Base-by-base conservation (phyloP, 2,888 invertebrate species). In the Aelia acuminata region DNA sequence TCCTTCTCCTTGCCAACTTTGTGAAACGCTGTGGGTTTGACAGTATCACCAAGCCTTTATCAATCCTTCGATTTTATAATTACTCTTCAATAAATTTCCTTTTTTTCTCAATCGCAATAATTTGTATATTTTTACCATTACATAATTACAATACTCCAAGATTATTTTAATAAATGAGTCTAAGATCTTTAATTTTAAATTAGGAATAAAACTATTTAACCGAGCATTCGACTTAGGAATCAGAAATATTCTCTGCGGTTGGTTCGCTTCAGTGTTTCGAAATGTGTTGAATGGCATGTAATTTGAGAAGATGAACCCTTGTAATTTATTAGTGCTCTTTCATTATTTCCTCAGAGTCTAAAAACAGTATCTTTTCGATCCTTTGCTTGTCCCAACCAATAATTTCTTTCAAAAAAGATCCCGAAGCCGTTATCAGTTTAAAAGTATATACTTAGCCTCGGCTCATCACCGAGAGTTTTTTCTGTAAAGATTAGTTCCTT, bases 271-370 rank as follows among this genome's bases (percentile, higher is more conserved):
- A 11, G 80, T n/a, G 43, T 80, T 80, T 80, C 80, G 80, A 80
- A 80, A 80, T 80, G 80, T 80, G 39, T 80, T 43, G 43, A 80
- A 80, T 80, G 80, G 80, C n/a, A 47, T 80, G n/a, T 80, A 80
- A 80, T 80, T 80, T 80, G 80, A 13, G 43, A n/a, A 22, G 80
- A 80, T 75, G 39, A 39, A 4, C n/a, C 80, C 80, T 39, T 47
- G n/a, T 80, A 70, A 70, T 70, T 70, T 70, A 70, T 70, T 70
- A 70, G 63, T 70, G 63, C 31, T 70, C 63, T 35, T 70, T 70
- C 63, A 70, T 70, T 70, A 70, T 70, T 70, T 70, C 20, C 8
- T 31, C 63, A 70, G 31, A 35, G 63, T 70, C 35, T 70, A 31
- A 70, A 70, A 70, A 70, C 31, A 70, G 63, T 70, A 35, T 70